Base-by-base conservation (phyloP, 2,113 vertebrate species). In the Coptodon rendalli region DNA sequence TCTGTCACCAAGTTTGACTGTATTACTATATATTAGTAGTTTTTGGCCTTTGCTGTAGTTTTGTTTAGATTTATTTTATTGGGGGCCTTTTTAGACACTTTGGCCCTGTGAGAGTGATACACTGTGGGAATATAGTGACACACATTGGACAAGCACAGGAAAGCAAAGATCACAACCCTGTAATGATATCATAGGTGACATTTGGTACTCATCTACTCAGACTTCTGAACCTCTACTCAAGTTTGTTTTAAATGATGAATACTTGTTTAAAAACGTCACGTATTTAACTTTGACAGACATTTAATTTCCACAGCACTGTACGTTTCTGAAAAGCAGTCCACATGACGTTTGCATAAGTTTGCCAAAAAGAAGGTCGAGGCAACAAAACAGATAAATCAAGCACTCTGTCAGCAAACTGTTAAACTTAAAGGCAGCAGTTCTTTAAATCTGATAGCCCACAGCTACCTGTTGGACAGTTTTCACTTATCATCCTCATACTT, bases 241-340 rank as follows among this genome's bases (percentile, higher is more conserved):
- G 59, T 63, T 36, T 63, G 11, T 29, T 71, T 24, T 0, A 24
- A 68, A 73, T 27, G 3, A 73, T 45, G 38, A 45, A 27, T 10
- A 13, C 66, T 73, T 73, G 66, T 73, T 73, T 27, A 6, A 24
- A 45, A 36, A 9, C 0, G 43, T 27, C 5, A 43, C 22, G 0
- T 43, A 71, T 43, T 73, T 45, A 17, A 45, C 14, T 73, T 48
- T 48, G 43, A 76, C 43, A 19, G 24, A 29, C 22, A 2, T 45
- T 45, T 76, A 29, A 11, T 76, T 19, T 76, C 22, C 43, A 48
- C 71, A 27, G 6, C 24, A 29, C 24, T 76, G 0, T 24, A 71
- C 2, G 5, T 71, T 43, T 36, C 9, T 71, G 63, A 71, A 22
- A 71, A 40, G n/a, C 36, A 40, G 63, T 24, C 63, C 34, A 71